Evolutionary conservation across 2,113 vertebrate genomes (phyloP).

Genomic region (Barnardius zonarius): DNA sequence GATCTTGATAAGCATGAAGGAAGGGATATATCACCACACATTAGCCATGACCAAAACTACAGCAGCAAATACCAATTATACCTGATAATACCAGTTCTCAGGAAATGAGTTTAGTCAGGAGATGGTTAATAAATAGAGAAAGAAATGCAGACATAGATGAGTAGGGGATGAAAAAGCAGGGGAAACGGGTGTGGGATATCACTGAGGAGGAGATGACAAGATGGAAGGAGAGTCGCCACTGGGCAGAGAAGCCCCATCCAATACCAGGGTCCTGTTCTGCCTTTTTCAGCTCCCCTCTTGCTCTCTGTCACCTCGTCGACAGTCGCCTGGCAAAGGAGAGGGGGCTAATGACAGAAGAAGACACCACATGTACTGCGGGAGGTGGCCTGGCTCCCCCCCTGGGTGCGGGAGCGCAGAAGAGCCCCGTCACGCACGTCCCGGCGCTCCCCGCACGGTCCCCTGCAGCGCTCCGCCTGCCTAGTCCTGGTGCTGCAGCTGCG

Average conservation of each 20-base stretch:
- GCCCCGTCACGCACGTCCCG: not conserved
- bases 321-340: not conserved
- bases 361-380: not conserved
- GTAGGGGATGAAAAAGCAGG: not conserved
- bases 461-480: not conserved
- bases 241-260: not conserved
- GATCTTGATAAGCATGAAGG: not conserved
- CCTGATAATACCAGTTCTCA: not conserved
- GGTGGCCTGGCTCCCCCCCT: not conserved
- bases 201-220: not conserved
- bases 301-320: not conserved
- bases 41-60: not conserved
- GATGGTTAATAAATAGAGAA: not conserved
- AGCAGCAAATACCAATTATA: not conserved
- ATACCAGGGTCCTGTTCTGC: not conserved
- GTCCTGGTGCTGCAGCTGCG: not conserved
- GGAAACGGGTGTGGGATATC: not conserved
- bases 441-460: rapidly evolving
- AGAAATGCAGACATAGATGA: not conserved
- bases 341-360: not conserved
- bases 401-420: rapidly evolving
- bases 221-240: rapidly evolving
- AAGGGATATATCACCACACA: not conserved
- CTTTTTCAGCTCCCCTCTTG: not conserved
- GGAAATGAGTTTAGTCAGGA: not conserved